Percentiles rank a stretch among this genome's conserved stretches.
Evolutionary conservation across 35 echinoderm and acorn worm genomes (phyloP).

Genomic region (Hemicentrotus pulcherrimus): DNA sequence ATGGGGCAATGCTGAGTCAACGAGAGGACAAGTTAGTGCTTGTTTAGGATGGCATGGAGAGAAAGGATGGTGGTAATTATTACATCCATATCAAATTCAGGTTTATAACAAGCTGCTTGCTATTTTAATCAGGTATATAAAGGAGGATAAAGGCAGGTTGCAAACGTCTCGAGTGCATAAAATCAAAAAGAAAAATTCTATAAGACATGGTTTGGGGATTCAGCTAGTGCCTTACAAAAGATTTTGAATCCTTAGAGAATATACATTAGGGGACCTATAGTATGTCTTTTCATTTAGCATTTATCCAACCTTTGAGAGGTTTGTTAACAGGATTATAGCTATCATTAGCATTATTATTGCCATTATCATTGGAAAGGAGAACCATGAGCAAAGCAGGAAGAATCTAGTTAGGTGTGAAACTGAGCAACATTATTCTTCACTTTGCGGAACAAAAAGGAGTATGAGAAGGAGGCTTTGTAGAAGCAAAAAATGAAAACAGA

Average conservation of each 20-base stretch:
- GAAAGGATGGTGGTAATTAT: background rate
- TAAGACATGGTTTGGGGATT: background rate
- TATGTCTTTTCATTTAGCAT: background rate
- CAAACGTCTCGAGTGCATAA: background rate
- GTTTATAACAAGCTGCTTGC: background rate
- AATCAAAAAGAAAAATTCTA: background rate
- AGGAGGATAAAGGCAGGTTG: background rate
- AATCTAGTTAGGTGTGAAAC: background rate
- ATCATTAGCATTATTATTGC: too few relatives aligned
- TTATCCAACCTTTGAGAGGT: background rate
- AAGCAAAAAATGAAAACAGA: background rate
- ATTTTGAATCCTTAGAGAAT: too few relatives aligned
- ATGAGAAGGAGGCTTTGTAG: background rate
- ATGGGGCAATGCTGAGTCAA: background rate
- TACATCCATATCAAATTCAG: background rate
- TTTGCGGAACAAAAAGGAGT: background rate
- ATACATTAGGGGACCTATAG: background rate
- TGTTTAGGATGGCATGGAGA: background rate
- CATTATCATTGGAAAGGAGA: background rate
- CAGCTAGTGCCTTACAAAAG: too few relatives aligned
- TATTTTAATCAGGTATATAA: background rate
- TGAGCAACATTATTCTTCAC: background rate
- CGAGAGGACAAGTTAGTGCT: background rate
- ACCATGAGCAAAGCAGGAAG: background rate
- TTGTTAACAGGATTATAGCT: background rate